phyloP scores from a whole-genome alignment of 2,113 vertebrate species.

The Nycticebus coucang region DNA sequence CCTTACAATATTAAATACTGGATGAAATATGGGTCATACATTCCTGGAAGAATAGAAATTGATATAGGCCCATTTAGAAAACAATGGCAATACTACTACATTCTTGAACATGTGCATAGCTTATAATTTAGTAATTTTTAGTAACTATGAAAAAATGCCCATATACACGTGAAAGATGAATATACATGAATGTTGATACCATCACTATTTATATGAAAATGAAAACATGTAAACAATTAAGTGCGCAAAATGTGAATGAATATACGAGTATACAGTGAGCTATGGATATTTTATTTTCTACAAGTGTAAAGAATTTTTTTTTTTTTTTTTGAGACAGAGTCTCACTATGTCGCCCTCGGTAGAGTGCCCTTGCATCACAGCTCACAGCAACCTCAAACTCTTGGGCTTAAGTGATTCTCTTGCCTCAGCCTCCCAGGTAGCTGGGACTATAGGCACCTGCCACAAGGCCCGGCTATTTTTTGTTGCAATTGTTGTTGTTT shows the following conservation, averaged over 20 bases:
- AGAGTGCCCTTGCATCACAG: no score
- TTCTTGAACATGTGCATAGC: neutral
- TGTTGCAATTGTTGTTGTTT: no score
- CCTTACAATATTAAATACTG: neutral
- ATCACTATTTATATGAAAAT: neutral
- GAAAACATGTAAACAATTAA: neutral
- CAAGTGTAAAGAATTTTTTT: neutral
- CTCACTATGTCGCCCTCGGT: no score
- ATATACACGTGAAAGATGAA: neutral
- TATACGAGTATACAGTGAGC: neutral
- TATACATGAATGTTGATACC: neutral
- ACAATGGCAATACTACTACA: neutral
- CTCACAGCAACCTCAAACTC: no score
- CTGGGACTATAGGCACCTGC: no score
- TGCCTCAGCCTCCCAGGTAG: no score
- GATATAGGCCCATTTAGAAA: neutral
- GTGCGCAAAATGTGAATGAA: no score
- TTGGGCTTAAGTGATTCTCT: no score
- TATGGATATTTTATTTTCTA: neutral
- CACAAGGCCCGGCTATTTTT: no score
- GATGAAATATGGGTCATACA: fast-evolving
- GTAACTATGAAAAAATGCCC: neutral
- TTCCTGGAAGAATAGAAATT: neutral
- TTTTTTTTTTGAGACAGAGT: no score
- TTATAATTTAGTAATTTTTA: neutral